Conservation (phyloP, 2,888 invertebrate species). For the Drosophila niveifrons region DNA sequence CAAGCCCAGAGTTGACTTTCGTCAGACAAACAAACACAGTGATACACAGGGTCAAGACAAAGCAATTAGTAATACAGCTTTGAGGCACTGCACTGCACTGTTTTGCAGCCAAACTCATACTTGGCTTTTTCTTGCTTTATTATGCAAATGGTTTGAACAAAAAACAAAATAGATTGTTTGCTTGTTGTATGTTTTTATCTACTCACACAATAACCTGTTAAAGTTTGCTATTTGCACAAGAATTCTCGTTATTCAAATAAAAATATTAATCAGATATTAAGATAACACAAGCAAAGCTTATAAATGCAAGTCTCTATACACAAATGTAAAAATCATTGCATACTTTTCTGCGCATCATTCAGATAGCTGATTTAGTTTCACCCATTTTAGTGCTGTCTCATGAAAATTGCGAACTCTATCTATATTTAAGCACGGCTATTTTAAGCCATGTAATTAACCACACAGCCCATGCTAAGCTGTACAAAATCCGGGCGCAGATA, state of each 20-base stretch:
- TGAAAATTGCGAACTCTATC: background rate
- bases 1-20: constrained; percentile 33
- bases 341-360: background rate
- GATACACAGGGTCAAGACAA: constrained; percentile 36
- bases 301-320: background rate
- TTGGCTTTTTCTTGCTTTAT: constrained; percentile 4
- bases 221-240: background rate
- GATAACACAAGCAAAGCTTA: background rate
- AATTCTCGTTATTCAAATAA: background rate
- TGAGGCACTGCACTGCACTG: constrained; percentile 10
- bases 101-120: constrained; percentile 8
- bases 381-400: background rate
- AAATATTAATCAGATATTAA: background rate
- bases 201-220: background rate
- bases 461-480: background rate
- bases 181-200: background rate
- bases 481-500: background rate
- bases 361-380: background rate
- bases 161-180: background rate
- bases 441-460: background rate
- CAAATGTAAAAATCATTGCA: background rate
- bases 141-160: background rate
- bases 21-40: constrained; percentile 28
- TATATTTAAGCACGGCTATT: constrained; percentile 1
- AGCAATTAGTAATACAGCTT: constrained; percentile 38